Conservation (phyloP, 2,797 vertebrate genomes). For the Austrolebias charrua region DNA sequence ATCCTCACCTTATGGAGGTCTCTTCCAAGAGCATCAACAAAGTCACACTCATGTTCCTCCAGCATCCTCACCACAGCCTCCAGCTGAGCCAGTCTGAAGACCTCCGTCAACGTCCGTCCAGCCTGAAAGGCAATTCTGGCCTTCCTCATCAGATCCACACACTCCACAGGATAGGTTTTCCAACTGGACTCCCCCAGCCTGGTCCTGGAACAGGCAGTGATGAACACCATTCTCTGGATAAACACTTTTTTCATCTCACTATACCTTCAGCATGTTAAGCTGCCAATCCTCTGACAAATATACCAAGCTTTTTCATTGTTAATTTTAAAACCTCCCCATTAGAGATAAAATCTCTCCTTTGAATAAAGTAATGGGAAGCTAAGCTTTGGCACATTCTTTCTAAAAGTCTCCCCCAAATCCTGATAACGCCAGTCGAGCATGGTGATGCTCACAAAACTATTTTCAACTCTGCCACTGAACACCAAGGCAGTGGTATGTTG, state of each 20-base stretch:
- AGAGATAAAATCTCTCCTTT: constrained; percentile 32
- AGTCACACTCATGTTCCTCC: constrained; percentile 77
- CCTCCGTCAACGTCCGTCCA: constrained; percentile 65
- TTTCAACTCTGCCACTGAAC: neutral
- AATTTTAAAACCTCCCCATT: constrained; percentile 16
- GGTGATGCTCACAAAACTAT: constrained; percentile 33
- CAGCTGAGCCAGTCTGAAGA: constrained; percentile 74
- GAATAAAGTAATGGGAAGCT: constrained; percentile 27
- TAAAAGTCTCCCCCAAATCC: constrained; percentile 32
- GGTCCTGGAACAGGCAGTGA: constrained; percentile 61
- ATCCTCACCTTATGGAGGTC: constrained; percentile 78
- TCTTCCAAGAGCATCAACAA: constrained; percentile 75
- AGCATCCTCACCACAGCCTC: constrained; percentile 75
- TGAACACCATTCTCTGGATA: constrained; percentile 3
- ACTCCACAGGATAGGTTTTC: constrained; percentile 63
- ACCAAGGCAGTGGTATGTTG: neutral
- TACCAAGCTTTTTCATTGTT: constrained; percentile 46
- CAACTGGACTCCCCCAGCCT: constrained; percentile 64
- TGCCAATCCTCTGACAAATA: constrained; percentile 65
- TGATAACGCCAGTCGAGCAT: constrained; percentile 47
- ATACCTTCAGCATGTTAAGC: constrained; percentile 67
- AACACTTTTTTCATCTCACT: neutral
- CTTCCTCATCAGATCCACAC: constrained; percentile 69
- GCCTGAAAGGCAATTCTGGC: constrained; percentile 69
- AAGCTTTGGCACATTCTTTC: constrained; percentile 28